Evolutionary conservation across 2,888 invertebrate species (phyloP), one percentile per base, ranked within the genome.

Genomic region (Spicauda simplicius): DNA sequence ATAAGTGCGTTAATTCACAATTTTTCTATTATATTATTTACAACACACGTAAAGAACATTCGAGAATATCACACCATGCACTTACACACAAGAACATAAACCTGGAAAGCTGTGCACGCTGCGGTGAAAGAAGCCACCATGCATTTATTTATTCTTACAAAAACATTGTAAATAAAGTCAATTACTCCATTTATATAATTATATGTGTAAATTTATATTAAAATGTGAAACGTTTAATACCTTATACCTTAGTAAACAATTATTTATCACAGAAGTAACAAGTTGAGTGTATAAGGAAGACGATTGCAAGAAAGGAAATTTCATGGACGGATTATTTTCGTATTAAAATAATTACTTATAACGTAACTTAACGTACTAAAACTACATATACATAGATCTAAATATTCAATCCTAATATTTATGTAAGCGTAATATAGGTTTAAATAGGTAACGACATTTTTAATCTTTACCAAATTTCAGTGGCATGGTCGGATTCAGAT

Each of bases 391-490:
- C 18, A 33, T 20, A 53, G 25, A 65, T 14, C 25, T 54, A 60
- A 25, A 18, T 19, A 18, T 54, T 14, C 48, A 56, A 2, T 52
- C 67, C 59, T 65, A 69, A 63, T 53, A 56, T 54, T 61, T 57
- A 66, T 57, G 69, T 74, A 75, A 79, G 76, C 76, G 77, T 78
- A 75, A 67, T 71, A 70, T 68, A 74, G 60, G 20, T 66, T 62
- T 63, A 64, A 59, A 60, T 62, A 73, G 75, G 76, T 77, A 77
- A 78, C 75, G 71, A 71, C 12, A 4, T 18, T 48, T 45, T 6
- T 45, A 30, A 25, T 16, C 55, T 64, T 69, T 93, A 97, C 97
- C 97, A 97, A 82, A 97, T 97, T 92, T 97, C 97, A 66, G 96
- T 96, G 71, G 95, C 95, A 75, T 93, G 94, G 74, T 95, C 95